A percentile compares a stretch with the other conserved stretches of the same genome.
phyloP scores from a whole-genome alignment of 2,797 vertebrate genomes.

The Fundulus diaphanus region DNA sequence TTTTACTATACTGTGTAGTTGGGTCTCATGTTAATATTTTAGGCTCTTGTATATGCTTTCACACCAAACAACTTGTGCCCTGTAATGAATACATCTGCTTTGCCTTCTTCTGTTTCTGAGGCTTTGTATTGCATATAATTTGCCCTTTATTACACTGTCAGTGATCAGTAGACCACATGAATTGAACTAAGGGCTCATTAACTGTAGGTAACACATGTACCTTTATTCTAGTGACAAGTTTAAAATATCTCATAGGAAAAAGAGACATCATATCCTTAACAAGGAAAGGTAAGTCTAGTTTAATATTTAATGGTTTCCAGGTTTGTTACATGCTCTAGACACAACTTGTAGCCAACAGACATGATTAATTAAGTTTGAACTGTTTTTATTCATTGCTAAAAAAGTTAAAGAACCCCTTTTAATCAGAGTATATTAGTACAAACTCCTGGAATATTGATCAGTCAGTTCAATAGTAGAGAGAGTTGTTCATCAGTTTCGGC shows the following conservation, averaged over 20 bases:
- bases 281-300: not conserved
- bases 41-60: not conserved
- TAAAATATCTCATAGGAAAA: not conserved
- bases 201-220: not conserved
- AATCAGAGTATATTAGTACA: no score
- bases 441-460: no score
- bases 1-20: not conserved
- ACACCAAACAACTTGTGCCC: not conserved
- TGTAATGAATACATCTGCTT: not conserved
- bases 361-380: not conserved
- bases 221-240: conserved; percentile 6
- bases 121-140: not conserved
- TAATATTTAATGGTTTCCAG: not conserved
- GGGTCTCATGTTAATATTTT: not conserved
- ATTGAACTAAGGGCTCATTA: not conserved
- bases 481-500: no score
- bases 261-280: not conserved
- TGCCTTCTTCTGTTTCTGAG: not conserved
- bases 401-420: no score
- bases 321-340: not conserved
- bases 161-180: not conserved
- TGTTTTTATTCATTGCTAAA: no score
- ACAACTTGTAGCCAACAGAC: not conserved
- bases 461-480: no score
- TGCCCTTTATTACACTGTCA: not conserved